Evolutionary conservation across 1,140 invertebrate genomes (phyloP), one percentile per base, ranked within the genome.

Genomic region (Platorchestia sp.): DNA sequence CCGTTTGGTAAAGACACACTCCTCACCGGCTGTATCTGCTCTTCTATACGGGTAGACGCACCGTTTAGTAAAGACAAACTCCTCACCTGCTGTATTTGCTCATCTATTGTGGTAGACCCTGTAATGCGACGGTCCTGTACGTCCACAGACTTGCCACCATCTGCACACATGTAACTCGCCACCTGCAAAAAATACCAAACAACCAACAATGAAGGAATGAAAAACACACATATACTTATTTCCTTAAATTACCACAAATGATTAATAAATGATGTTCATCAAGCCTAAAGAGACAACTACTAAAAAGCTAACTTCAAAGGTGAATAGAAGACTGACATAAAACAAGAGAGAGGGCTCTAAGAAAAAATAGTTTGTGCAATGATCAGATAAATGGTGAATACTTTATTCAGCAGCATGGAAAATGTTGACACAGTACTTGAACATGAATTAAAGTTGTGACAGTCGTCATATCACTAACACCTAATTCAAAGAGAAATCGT

Each of bases 31-130:
- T n/a, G n/a, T n/a, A n/a, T n/a, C n/a, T n/a, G n/a, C n/a, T n/a
- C n/a, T n/a, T n/a, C n/a, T 14, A 41, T 86, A 86, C 7, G 36
- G 7, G 86, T 86, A 36, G 5, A 7, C 41, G 10, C 5, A 7
- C 36, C 5, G 41, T 86, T 7, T 14, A 86, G 36, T 40, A 86
- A 86, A 14, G 36, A 19, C 47, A 51, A 6, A 86, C 41, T 7
- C 41, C 41, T 89, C 53, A 96, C 96, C 45, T 95, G 95, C 51
- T 96, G 96, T 40, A 96, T 86, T 86, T 96, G 96, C 89, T 96
- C 96, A 95, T 96, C 96, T 27, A 96, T 96, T 0, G 95, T 86
- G 86, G 93, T 95, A 87, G 96, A 96, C 22, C 96, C 96, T 41
- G 95, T 96, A 36, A 96, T 95, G 45, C 96, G 89, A 14, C 95